Conservation (phyloP, 2,888 invertebrate genomes). For the Catocala fraxini region DNA sequence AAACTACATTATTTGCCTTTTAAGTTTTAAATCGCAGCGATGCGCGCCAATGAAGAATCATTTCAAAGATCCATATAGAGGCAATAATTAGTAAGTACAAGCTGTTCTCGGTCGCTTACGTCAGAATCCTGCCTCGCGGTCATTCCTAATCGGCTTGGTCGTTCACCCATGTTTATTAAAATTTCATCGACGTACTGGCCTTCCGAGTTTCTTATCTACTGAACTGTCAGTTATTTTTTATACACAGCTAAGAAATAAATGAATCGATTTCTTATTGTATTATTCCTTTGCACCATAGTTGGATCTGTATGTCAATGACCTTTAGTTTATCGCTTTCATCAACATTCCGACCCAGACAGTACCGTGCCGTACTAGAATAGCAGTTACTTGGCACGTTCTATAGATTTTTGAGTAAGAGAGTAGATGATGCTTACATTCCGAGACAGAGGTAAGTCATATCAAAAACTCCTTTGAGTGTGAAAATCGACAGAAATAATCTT, state of each 20-base stretch:
- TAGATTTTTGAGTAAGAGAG: conserved; percentile 37
- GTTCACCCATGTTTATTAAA: conserved; percentile 67
- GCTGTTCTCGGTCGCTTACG: conserved; percentile 44
- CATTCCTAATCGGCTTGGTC: conserved; percentile 68
- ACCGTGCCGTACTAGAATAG: conserved; percentile 54
- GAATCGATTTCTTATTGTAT: conserved; percentile 44
- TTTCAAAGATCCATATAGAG: conserved; percentile 39
- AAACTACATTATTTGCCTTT: no score
- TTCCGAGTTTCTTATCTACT: conserved; percentile 39
- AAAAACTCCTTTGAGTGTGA: conserved; percentile 25
- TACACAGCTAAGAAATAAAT: conserved; percentile 42
- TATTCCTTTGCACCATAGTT: conserved; percentile 55
- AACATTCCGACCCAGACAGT: conserved; percentile 62
- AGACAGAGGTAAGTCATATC: conserved; percentile 26
- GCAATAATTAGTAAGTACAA: conserved; percentile 32
- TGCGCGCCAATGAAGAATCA: conserved; percentile 17
- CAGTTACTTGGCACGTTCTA: conserved; percentile 48
- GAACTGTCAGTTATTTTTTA: conserved; percentile 45
- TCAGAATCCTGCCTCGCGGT: conserved; percentile 56
- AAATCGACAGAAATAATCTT: conserved; percentile 22
- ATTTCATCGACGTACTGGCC: conserved; percentile 53
- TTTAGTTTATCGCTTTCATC: conserved; percentile 70
- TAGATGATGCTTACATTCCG: conserved; percentile 27
- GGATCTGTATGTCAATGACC: conserved; percentile 68
- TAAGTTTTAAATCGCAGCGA: neutral